Evolutionary conservation across 2,888 invertebrate species (phyloP).

Genomic region (Lymantria dispar): DNA sequence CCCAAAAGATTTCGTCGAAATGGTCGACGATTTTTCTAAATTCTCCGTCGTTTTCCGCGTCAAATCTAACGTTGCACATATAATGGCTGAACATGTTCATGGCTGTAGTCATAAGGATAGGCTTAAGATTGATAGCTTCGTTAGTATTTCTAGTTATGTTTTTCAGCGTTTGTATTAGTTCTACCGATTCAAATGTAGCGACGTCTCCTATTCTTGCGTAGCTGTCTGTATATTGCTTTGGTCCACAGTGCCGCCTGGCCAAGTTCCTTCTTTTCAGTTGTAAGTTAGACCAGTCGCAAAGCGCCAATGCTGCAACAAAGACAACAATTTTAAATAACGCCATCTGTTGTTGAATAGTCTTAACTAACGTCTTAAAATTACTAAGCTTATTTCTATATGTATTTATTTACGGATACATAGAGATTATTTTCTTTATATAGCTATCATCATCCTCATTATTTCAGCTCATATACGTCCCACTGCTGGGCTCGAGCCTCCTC

Average conservation of each 20-base stretch:
- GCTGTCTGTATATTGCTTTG: slow-evolving; percentile 87
- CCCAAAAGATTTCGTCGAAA: slow-evolving; percentile 95
- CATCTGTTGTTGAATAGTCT: slow-evolving; percentile 6
- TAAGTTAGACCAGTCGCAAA: slow-evolving; percentile 93
- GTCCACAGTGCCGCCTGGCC: slow-evolving; percentile 91
- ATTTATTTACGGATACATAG: too few species aligned
- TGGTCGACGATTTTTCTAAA: slow-evolving; percentile 86
- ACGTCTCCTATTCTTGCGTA: slow-evolving; percentile 88
- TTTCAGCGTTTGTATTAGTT: slow-evolving; percentile 82
- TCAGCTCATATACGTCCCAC: too few species aligned
- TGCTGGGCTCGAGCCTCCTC: too few species aligned
- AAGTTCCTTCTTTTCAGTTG: slow-evolving; percentile 90
- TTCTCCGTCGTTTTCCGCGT: slow-evolving; percentile 83
- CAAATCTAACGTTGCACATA: slow-evolving; percentile 92
- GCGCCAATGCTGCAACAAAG: slow-evolving; percentile 87
- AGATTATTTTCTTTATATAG: too few species aligned
- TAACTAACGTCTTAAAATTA: neutral
- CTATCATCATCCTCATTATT: neutral
- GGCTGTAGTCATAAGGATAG: slow-evolving; percentile 86
- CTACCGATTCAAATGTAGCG: slow-evolving; percentile 84
- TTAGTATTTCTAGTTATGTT: slow-evolving; percentile 59
- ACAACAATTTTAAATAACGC: slow-evolving; percentile 1
- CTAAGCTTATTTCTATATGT: too few species aligned
- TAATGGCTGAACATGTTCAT: slow-evolving; percentile 94
- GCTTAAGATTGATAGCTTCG: slow-evolving; percentile 84